Evolutionary conservation across 2,797 vertebrate genomes (phyloP).

Genomic region (Spinus pinus): DNA sequence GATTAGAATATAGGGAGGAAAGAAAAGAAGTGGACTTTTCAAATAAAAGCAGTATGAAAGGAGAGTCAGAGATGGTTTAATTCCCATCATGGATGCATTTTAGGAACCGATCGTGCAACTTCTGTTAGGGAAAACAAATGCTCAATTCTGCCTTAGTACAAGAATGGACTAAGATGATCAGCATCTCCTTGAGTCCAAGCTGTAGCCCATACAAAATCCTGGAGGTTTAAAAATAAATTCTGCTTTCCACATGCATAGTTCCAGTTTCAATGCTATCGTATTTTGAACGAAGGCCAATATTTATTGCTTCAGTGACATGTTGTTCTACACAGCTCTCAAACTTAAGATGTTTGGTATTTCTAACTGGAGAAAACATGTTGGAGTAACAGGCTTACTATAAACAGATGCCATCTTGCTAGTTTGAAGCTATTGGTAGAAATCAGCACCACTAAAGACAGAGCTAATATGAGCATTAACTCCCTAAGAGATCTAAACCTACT

Average conservation of each 20-base stretch:
- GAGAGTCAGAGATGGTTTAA: neutral
- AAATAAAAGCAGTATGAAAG: neutral
- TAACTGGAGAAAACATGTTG: neutral
- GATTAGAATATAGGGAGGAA: neutral
- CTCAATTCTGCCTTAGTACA: neutral
- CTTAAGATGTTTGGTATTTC: neutral
- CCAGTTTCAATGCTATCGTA: neutral
- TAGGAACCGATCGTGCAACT: neutral
- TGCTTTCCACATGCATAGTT: neutral
- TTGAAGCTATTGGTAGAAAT: neutral
- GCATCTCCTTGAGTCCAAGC: neutral
- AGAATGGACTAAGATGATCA: neutral
- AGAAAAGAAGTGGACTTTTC: neutral
- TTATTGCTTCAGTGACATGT: conserved; percentile 19
- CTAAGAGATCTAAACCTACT: neutral
- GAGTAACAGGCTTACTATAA: neutral
- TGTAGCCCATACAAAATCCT: neutral
- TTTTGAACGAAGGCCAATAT: neutral
- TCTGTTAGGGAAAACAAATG: neutral
- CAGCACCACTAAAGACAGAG: neutral
- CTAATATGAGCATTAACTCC: neutral
- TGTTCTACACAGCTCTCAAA: neutral
- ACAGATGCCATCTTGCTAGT: neutral
- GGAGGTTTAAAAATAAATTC: neutral
- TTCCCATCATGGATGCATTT: neutral